These are phyloP conservation scores for Clitarchus hookeri DNA, from an alignment of 2,888 invertebrate species.

Conservation along the genomic window DNA sequence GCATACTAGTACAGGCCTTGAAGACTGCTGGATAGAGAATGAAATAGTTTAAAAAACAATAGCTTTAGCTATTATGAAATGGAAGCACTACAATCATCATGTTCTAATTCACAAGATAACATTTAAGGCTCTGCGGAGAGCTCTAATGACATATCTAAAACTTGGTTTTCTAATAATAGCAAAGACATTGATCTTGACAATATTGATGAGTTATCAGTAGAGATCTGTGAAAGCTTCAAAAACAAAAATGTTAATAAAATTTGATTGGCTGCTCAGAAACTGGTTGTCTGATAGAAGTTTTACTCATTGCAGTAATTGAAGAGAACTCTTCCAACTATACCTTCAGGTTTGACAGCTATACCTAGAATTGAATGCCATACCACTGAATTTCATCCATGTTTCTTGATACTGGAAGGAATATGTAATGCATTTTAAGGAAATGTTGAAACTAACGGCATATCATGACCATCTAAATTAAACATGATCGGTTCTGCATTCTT, in stretches of 20 bases:
- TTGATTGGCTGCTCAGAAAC: not conserved
- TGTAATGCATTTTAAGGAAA: not conserved
- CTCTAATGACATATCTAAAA: not conserved
- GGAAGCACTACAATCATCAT: not conserved
- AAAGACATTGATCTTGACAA: not conserved
- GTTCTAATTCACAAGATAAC: not conserved
- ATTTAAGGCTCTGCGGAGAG: not conserved
- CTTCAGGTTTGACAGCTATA: not conserved
- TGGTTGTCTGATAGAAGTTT: not conserved
- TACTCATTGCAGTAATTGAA: not conserved
- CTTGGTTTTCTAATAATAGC: not conserved
- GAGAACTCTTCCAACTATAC: not conserved
- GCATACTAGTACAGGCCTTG: not conserved
- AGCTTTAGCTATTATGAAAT: constrained; percentile 2
- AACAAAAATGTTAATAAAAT: too few relatives aligned
- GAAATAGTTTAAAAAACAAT: too few relatives aligned
- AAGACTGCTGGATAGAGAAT: not conserved
- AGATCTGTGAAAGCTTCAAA: too few relatives aligned
- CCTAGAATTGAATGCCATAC: not conserved
- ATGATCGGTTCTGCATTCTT: not conserved
- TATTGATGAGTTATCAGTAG: too few relatives aligned
- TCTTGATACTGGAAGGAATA: not conserved
- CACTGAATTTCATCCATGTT: not conserved
- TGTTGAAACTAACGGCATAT: constrained; percentile 19
- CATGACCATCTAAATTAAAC: not conserved